Evolutionary conservation across 2,113 vertebrate genomes (phyloP), one percentile per base, ranked within the genome.

Genomic region (Monopterus albus): DNA sequence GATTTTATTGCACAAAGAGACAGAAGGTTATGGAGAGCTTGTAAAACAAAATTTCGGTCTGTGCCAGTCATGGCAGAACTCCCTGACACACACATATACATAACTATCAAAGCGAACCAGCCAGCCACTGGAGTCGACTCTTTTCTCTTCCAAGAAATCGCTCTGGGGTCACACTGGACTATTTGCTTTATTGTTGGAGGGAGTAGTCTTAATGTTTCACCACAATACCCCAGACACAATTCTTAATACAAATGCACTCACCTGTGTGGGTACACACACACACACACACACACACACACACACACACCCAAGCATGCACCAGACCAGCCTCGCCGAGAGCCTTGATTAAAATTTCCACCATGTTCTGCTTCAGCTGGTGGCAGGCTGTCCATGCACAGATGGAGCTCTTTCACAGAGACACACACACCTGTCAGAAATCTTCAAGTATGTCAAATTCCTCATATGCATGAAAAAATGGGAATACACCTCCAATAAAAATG

Each of bases 291-390:
- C 66, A 55, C 50, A 47, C 61, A 42, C 51, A 63, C 31, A 31
- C 38, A 66, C 62, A 43, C 42, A 62, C 76, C 77, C 45, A 47
- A 13, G 33, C 23, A 43, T 12, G n/a, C 53, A 38, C 70, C 57
- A 78, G 78, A 67, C 65, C 63, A 64, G 74, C 53, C 85, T 84
- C 8, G 26, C 88, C 74, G 80, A 73, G 85, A 85, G 66, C 74
- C 78, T 82, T 90, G 87, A 90, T 91, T 91, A 87, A 89, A 91
- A 85, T 90, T 72, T 83, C 74, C 70, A 55, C 63, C 60, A 43
- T 79, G 83, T 85, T 90, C 85, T 77, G 82, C 85, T 90, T 81
- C 71, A 85, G 38, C 67, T 75, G 71, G 75, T 82, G 69, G 72
- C 76, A 72, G 83, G 83, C 77, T 71, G 72, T 86, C 81, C 72